Conservation (phyloP, 2,888 invertebrate species). For the Catotricha subobsoleta region DNA sequence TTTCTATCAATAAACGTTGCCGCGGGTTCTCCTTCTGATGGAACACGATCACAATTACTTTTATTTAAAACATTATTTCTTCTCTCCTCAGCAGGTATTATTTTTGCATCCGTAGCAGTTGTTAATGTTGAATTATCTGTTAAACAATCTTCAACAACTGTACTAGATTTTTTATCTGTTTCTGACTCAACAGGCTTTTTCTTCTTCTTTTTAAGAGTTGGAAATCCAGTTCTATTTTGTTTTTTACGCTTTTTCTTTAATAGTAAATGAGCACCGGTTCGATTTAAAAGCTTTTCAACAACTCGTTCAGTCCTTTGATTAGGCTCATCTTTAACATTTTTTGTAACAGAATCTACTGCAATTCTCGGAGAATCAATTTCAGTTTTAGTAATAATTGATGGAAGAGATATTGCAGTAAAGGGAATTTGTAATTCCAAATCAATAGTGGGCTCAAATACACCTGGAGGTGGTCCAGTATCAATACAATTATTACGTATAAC, state of each 20-base stretch:
- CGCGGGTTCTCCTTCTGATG: slow-evolving; percentile 48
- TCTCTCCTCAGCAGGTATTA: slow-evolving; percentile 5
- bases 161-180: neutral
- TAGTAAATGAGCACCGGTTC: slow-evolving; percentile 19
- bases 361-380: slow-evolving; percentile 30
- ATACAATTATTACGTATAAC: slow-evolving; percentile 10
- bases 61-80: neutral
- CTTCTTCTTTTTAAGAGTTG: slow-evolving; percentile 65
- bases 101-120: neutral
- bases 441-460: slow-evolving; percentile 50
- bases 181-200: slow-evolving; percentile 25
- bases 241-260: slow-evolving; percentile 42
- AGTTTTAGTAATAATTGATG: slow-evolving; percentile 34
- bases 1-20: slow-evolving; percentile 46
- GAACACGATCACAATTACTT: slow-evolving; percentile 42
- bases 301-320: slow-evolving; percentile 18
- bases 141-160: neutral
- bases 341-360: slow-evolving; percentile 9
- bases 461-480: slow-evolving; percentile 34
- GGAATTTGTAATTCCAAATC: slow-evolving; percentile 50
- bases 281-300: slow-evolving; percentile 25
- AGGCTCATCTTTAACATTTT: slow-evolving; percentile 10
- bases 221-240: slow-evolving; percentile 76
- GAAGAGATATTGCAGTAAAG: slow-evolving; percentile 33
- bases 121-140: neutral